Percentiles rank a stretch among this genome's conserved stretches.
These are phyloP conservation scores for Noctilio leporinus DNA, from an alignment of 2,113 vertebrate genomes.

Conservation along the genomic window DNA sequence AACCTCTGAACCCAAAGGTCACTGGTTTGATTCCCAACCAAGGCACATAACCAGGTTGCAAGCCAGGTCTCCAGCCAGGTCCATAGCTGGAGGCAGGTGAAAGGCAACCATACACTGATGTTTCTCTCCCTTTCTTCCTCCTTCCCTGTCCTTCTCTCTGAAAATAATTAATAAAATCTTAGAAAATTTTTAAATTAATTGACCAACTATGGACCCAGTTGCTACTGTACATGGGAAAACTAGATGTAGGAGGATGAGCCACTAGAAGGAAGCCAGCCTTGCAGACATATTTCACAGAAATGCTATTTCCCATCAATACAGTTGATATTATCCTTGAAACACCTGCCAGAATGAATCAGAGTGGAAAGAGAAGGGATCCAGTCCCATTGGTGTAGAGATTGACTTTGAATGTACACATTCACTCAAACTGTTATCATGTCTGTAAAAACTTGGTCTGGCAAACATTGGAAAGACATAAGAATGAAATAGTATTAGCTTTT, in stretches of 20 bases:
- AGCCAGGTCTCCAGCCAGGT: too few relatives aligned
- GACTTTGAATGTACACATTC: background rate
- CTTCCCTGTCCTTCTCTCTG: too few relatives aligned
- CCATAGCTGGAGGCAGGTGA: too few relatives aligned
- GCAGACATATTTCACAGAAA: background rate
- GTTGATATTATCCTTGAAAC: background rate
- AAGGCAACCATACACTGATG: too few relatives aligned
- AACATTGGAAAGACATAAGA: background rate
- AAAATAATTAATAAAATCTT: too few relatives aligned
- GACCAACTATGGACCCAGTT: background rate
- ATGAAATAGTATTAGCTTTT: background rate
- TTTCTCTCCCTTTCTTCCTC: too few relatives aligned
- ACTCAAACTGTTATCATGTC: background rate
- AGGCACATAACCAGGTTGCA: too few relatives aligned
- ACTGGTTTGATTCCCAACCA: too few relatives aligned
- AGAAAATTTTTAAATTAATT: background rate
- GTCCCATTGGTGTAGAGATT: background rate
- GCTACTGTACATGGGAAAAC: background rate
- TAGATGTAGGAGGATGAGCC: background rate
- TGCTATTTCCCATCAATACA: background rate
- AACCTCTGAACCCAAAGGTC: too few relatives aligned
- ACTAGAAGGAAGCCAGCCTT: background rate
- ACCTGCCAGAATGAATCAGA: background rate
- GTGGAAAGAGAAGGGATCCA: background rate
- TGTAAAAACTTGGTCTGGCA: background rate